Conservation (phyloP, 2,113 vertebrate genomes). For the Hippocampus barbouri region DNA sequence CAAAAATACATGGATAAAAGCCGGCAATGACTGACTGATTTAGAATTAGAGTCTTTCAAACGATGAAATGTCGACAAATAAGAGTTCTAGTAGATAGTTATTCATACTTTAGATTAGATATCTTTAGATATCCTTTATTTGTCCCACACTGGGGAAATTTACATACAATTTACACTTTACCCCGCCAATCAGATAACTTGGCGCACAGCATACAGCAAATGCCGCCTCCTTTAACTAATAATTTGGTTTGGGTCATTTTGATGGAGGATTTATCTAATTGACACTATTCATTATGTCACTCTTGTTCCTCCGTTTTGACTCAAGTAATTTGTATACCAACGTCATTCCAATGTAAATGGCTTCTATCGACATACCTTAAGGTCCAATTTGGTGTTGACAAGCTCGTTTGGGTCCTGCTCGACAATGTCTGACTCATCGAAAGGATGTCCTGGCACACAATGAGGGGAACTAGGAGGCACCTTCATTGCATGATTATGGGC, state of each 20-base stretch:
- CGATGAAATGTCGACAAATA: not conserved
- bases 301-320: not conserved
- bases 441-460: conserved; percentile 46
- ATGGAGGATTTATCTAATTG: not conserved
- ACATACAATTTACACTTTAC: too few species aligned
- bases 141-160: too few species aligned
- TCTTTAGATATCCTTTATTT: too few species aligned
- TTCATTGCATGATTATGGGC: conserved; percentile 91
- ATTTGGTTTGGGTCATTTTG: not conserved
- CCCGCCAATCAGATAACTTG: too few species aligned
- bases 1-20: not conserved
- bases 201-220: too few species aligned
- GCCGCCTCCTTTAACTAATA: too few species aligned
- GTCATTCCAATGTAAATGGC: not conserved
- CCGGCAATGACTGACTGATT: not conserved
- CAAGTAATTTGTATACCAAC: not conserved
- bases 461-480: conserved; percentile 61
- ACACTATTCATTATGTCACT: not conserved
- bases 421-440: conserved; percentile 45
- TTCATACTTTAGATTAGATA: too few species aligned
- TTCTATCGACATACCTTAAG: conserved; percentile 79
- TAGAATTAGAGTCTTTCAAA: not conserved
- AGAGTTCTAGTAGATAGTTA: too few species aligned
- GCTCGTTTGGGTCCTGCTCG: conserved; percentile 68
- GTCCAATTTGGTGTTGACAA: conserved; percentile 87